These are phyloP conservation scores for Metellina segmentata DNA, from an alignment of 2,888 invertebrate species.

Conservation along the genomic window DNA sequence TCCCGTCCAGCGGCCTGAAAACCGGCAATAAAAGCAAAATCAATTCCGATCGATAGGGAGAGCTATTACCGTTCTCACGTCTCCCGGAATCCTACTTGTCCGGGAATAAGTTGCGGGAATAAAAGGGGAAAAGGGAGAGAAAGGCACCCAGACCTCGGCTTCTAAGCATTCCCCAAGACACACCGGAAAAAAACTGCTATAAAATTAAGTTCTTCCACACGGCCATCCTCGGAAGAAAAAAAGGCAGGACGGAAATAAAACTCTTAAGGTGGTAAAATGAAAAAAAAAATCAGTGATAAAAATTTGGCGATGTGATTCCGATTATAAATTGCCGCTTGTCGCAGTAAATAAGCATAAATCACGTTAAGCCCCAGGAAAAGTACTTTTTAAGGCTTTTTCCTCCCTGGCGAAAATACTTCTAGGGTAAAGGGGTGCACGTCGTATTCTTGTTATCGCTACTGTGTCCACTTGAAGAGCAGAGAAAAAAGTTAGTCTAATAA, in stretches of 20 bases:
- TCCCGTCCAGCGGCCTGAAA: constrained; percentile 10
- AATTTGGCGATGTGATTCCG: constrained; percentile 55
- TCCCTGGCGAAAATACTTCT: neutral
- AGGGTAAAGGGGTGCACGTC: constrained; percentile 33
- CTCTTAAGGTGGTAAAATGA: neutral
- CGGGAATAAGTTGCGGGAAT: constrained; percentile 5
- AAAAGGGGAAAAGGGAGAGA: neutral
- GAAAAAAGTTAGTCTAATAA: neutral
- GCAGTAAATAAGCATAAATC: constrained; percentile 70
- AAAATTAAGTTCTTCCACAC: constrained; percentile 39
- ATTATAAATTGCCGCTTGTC: constrained; percentile 72
- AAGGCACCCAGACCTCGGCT: no score
- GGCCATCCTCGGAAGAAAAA: constrained; percentile 38
- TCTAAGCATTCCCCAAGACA: neutral
- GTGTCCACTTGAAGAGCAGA: neutral
- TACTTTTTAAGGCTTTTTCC: constrained; percentile 38
- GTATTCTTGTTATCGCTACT: neutral
- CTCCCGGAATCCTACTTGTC: constrained; percentile 21
- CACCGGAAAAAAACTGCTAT: neutral
- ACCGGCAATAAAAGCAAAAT: constrained; percentile 51
- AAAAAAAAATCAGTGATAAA: constrained; percentile 28
- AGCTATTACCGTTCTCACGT: constrained; percentile 2
- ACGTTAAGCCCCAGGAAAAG: constrained; percentile 42
- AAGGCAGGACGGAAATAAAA: constrained; percentile 22
- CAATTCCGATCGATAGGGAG: constrained; percentile 34